Percentiles rank a stretch among this genome's conserved stretches.
These are phyloP conservation scores for Pardosa pseudoannulata DNA, from an alignment of 2,888 invertebrate species.

Conservation along the genomic window DNA sequence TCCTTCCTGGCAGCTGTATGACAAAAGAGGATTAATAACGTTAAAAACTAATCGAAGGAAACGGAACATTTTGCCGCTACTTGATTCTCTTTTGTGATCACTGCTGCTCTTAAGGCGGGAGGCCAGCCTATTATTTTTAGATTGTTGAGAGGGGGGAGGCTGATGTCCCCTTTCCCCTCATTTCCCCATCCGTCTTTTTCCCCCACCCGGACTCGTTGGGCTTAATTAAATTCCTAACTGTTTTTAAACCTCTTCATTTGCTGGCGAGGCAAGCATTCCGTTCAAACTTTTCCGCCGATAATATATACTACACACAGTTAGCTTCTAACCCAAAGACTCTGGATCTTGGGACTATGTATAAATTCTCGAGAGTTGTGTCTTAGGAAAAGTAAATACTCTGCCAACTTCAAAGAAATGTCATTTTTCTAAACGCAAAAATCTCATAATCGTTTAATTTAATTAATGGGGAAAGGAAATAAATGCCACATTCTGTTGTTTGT, in stretches of 20 bases:
- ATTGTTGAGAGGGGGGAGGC: not conserved
- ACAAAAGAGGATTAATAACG: conserved; percentile 35
- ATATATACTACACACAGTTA: conserved; percentile 27
- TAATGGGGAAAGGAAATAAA: no score
- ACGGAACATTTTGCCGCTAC: conserved; percentile 13
- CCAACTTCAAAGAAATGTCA: no score
- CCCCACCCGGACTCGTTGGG: conserved; percentile 29
- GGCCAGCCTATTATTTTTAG: conserved; percentile 35
- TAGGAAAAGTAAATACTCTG: not conserved
- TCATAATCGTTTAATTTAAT: no score
- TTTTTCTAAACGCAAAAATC: no score
- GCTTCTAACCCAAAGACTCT: conserved; percentile 8
- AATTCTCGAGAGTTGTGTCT: not conserved
- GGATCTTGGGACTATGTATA: conserved; percentile 12
- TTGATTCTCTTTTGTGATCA: conserved; percentile 8
- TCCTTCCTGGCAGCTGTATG: conserved; percentile 1
- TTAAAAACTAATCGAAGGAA: conserved; percentile 25
- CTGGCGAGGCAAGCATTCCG: conserved; percentile 18
- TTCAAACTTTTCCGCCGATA: conserved; percentile 3
- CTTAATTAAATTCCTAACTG: conserved; percentile 66
- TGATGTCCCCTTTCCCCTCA: not conserved
- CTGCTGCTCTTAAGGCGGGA: conserved; percentile 4
- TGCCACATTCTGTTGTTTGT: no score
- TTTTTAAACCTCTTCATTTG: conserved; percentile 66
- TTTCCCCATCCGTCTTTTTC: conserved; percentile 21